Base-by-base conservation (phyloP, 2,888 invertebrate genomes). In the Cataglyphis altisquamis region DNA sequence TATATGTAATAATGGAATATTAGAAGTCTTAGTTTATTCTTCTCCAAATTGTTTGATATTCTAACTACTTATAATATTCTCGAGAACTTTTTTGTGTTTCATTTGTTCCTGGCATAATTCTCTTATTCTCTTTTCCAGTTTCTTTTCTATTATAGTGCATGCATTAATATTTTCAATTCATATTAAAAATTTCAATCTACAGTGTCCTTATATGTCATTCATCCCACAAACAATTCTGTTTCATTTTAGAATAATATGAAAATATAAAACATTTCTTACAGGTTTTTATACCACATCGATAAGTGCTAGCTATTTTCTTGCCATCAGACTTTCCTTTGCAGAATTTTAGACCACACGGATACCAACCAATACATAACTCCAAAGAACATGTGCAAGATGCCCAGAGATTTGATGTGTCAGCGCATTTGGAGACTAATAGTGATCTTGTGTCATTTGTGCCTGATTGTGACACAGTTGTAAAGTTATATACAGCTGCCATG, bases 281-380 rank as follows among this genome's bases (percentile, higher is more conserved):
- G 0, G 99, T 99, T 95, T 98, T 98, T 93, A 99, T 99, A 88
- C 99, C 99, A 94, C 99, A 99, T 75, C 99, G 96, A 95, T 98
- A 99, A 75, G 96, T 96, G 90, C 96, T 95, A 6, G 96, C 96
- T 96, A 95, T 97, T 94, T 96, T 96, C 89, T 96, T 96, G 15
- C 96, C 96, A 89, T 96, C 96, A 64, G 97, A 96, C 94, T 97
- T 97, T 64, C 97, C 97, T 92, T 98, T 98, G 95, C 99, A 99
- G 95, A 98, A 99, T 94, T 99, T 99, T 63, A 99, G 96, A 32
- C 98, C 98, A 95, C 99, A 99, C 0, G 99, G 99, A 95, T 98
- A 99, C 99, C 99, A 99, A 77, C 98, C 98, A 75, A 99, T 97
- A 94, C 98, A 98, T 86, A 97, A 96, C 96, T 98, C 98, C 90